Conservation (phyloP, 1,140 invertebrate species). For the Ceratina japonica region DNA sequence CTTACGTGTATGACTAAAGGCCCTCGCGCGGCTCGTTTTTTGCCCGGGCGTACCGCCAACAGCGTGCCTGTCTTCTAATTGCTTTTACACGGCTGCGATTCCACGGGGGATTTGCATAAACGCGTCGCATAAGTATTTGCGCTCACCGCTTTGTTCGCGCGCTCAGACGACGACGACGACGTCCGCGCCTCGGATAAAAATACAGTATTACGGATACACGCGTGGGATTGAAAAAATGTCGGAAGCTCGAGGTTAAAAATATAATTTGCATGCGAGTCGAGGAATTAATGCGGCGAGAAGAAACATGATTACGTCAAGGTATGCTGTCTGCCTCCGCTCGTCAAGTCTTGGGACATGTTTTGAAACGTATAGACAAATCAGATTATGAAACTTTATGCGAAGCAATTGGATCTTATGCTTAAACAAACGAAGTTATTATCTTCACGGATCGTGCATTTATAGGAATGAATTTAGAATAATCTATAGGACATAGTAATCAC, state of each 20-base stretch:
- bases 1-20: slow-evolving; percentile 2
- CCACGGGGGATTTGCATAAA: not conserved
- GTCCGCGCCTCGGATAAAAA: slow-evolving; percentile 1
- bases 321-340: too few species aligned
- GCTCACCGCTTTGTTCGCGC: not conserved
- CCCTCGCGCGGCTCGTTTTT: slow-evolving; percentile 12
- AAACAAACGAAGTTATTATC: too few species aligned
- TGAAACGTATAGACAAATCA: too few species aligned
- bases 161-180: not conserved
- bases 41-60: not conserved
- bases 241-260: not conserved
- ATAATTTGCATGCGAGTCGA: slow-evolving; percentile 1
- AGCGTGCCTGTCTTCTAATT: slow-evolving; percentile 13
- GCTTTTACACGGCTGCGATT: slow-evolving; percentile 7
- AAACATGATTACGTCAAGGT: too few species aligned
- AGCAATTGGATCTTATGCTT: too few species aligned
- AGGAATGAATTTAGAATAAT: too few species aligned
- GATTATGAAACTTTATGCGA: too few species aligned
- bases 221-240: not conserved
- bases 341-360: too few species aligned
- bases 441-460: too few species aligned
- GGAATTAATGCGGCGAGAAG: too few species aligned
- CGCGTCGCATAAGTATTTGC: not conserved
- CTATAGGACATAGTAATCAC: too few species aligned
- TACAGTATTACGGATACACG: not conserved